phyloP scores from a whole-genome alignment of 2,113 vertebrate species.

The Sander lucioperca region DNA sequence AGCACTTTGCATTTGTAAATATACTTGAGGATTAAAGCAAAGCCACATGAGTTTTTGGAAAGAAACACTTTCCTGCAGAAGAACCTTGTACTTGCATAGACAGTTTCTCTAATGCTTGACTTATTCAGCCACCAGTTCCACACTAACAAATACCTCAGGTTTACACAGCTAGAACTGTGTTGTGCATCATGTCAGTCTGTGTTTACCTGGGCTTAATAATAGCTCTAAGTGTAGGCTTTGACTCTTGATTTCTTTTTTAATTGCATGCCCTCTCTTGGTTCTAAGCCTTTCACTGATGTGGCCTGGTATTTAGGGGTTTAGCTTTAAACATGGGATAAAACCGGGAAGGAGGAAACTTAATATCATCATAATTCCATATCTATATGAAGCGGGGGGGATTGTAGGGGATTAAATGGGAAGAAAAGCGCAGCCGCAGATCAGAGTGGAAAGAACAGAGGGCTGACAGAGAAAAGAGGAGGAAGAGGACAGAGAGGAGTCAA shows the following conservation, averaged over 20 bases:
- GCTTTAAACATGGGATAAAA: constrained; percentile 17
- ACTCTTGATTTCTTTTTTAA: constrained; percentile 8
- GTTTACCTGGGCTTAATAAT: constrained; percentile 33
- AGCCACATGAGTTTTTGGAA: background rate
- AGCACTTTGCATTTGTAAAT: constrained; percentile 19
- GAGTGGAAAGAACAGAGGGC: background rate
- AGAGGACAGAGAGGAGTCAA: background rate
- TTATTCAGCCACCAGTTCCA: constrained; percentile 16
- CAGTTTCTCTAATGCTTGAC: constrained; percentile 17
- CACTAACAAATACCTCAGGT: constrained; percentile 20
- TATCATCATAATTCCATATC: constrained; percentile 31
- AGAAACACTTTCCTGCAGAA: constrained; percentile 27
- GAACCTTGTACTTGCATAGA: constrained; percentile 27
- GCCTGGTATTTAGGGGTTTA: constrained; percentile 1
- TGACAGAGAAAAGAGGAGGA: constrained; percentile 18
- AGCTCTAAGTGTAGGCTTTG: background rate
- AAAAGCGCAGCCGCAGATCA: constrained; percentile 4
- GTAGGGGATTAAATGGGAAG: background rate
- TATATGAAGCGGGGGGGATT: background rate
- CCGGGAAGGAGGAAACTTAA: background rate
- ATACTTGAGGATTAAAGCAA: constrained; percentile 16
- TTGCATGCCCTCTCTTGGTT: background rate
- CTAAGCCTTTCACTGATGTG: constrained; percentile 18
- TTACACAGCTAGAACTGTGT: constrained; percentile 20
- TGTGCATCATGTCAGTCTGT: constrained; percentile 16